A percentile compares a stretch with the other conserved stretches of the same genome.
phyloP scores from a whole-genome alignment of 2,888 invertebrate species.

The Nipponacmea schrenckii region DNA sequence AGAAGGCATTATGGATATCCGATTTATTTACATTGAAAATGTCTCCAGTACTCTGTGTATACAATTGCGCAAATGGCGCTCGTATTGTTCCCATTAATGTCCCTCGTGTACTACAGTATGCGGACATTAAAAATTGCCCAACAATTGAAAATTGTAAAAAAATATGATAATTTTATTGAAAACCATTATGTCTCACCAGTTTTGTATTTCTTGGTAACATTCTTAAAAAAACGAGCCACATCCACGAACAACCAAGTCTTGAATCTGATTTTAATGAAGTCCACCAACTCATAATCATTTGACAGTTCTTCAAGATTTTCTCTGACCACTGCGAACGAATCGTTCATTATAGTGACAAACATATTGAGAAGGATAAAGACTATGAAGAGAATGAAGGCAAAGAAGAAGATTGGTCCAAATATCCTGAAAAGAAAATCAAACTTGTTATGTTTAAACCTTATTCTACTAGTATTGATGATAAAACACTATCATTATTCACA shows the following conservation, averaged over 20 bases:
- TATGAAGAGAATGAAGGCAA: constrained; percentile 55
- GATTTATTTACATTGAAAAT: too few species aligned
- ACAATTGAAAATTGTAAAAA: too few species aligned
- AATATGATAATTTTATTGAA: too few species aligned
- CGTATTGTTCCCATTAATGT: too few species aligned
- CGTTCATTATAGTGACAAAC: constrained; percentile 65
- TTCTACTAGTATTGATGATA: too few species aligned
- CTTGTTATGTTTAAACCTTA: too few species aligned
- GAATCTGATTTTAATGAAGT: constrained; percentile 53
- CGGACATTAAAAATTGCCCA: too few species aligned
- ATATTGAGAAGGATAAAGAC: constrained; percentile 64
- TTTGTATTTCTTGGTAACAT: constrained; percentile 37
- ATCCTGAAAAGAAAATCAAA: constrained; percentile 14
- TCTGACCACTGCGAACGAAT: constrained; percentile 58
- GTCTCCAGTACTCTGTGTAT: too few species aligned
- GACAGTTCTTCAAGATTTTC: constrained; percentile 53
- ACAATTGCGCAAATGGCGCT: too few species aligned
- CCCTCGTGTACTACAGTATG: too few species aligned
- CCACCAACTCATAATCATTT: constrained; percentile 65
- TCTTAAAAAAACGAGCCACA: constrained; percentile 31
- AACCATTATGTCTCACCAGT: constrained; percentile 28
- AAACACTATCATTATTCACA: too few species aligned
- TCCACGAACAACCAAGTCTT: constrained; percentile 49
- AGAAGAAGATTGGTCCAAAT: constrained; percentile 61
- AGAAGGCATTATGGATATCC: too few species aligned